Conservation (phyloP, 2,888 invertebrate species). For the Hirudinaria manillensis region DNA sequence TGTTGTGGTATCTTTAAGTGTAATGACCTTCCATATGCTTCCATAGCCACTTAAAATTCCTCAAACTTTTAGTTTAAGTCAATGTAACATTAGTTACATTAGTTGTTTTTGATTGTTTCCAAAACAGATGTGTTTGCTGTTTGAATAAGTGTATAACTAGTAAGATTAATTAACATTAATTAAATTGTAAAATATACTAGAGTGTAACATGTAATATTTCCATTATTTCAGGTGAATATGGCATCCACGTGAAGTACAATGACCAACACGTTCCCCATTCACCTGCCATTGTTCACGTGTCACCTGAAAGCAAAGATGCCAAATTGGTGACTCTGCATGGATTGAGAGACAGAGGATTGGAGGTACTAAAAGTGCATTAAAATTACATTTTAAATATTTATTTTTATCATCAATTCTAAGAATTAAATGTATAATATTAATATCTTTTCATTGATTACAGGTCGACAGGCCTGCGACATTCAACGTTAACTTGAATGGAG, state of each 20-base stretch:
- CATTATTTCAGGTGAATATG: constrained; percentile 73
- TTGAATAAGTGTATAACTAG: too few species aligned
- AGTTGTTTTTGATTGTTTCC: too few species aligned
- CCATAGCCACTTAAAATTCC: too few species aligned
- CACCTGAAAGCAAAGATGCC: constrained; percentile 86
- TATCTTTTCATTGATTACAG: constrained; percentile 41
- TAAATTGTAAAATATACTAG: too few species aligned
- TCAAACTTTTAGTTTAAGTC: too few species aligned
- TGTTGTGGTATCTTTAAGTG: too few species aligned
- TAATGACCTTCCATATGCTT: too few species aligned
- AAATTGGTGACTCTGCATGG: constrained; percentile 64
- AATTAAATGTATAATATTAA: neutral
- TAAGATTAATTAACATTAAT: too few species aligned
- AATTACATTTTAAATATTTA: neutral
- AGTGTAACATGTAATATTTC: too few species aligned
- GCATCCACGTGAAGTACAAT: constrained; percentile 92
- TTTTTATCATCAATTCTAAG: neutral
- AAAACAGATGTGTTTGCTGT: too few species aligned
- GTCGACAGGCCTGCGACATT: constrained; percentile 83
- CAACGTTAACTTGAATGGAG: constrained; percentile 86
- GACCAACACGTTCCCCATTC: constrained; percentile 97
- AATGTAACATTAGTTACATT: too few species aligned
- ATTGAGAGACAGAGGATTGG: constrained; percentile 50
- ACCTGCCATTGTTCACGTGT: constrained; percentile 86
- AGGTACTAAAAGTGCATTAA: constrained; percentile 38